phyloP scores from a whole-genome alignment of 2,888 invertebrate genomes.

The Tipula vernalis region DNA sequence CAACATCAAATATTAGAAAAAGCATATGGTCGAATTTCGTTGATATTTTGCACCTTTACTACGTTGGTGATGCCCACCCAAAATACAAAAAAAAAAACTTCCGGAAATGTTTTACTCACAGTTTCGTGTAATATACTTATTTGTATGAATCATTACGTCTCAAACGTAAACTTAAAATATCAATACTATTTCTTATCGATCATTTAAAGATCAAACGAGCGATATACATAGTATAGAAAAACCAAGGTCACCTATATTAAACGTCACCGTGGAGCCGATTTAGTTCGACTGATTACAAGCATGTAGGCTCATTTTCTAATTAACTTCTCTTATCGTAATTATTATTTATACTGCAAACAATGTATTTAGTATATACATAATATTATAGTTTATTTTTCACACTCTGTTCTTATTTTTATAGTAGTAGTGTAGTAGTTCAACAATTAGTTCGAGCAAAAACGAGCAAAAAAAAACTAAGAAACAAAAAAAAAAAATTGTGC shows the following conservation, averaged over 20 bases:
- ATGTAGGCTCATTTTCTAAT: neutral
- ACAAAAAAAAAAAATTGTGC: neutral
- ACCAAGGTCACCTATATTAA: neutral
- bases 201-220: neutral
- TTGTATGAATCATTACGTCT: too few relatives aligned
- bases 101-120: too few relatives aligned
- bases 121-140: too few relatives aligned
- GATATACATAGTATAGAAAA: neutral
- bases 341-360: neutral
- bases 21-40: neutral
- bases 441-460: neutral
- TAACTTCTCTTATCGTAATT: neutral
- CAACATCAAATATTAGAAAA: neutral
- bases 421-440: neutral
- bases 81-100: too few relatives aligned
- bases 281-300: neutral
- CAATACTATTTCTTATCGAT: too few relatives aligned
- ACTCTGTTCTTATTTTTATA: neutral
- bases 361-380: neutral
- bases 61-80: neutral
- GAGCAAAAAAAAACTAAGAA: neutral
- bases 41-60: neutral
- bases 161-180: too few relatives aligned
- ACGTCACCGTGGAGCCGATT: neutral
- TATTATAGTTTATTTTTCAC: neutral